Base-by-base conservation (phyloP, 2,797 vertebrate genomes). In the Galago senegalensis region DNA sequence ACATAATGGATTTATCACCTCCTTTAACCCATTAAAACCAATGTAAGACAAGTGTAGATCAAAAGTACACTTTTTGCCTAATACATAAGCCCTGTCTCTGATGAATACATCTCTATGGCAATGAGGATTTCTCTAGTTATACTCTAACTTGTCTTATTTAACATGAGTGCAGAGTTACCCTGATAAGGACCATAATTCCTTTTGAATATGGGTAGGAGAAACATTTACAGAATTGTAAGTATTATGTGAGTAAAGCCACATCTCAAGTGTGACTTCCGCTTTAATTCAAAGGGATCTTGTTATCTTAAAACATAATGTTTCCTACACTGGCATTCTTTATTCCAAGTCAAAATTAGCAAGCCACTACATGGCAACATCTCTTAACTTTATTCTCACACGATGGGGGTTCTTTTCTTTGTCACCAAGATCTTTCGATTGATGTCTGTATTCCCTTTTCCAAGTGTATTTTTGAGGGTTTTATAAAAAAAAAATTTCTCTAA, bases 131-230 rank as follows among this genome's bases (percentile, higher is more conserved):
- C 73, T 81, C 56, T 93, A 70, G 61, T 29, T 1, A 76, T 56
- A 23, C 23, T 31, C 34, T 91, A 91, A 21, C 43, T 82, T 91
- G 82, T 93, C 20, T 87, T 91, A 88, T 77, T 91, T 94, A 17
- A n/a, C 14, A 18, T 40, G 46, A n/a, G 13, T 53, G 12, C 14
- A 75, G 9, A 58, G 21, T 77, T 87, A 61, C 23, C 53, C 13
- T 77, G n/a, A 70, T 81, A 92, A 89, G 81, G 29, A 89, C 18
- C 34, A 70, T 2, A 61, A 5, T 13, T 85, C n/a, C 27, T 14
- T 83, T 43, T 63, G 23, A 56, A 58, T 7, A 76, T 63, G 77
- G 61, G 17, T 82, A 87, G 81, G 23, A 93, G 56, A 40, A 83
- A 93, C 34, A 96, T 77, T 87, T 70, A 70, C 7, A 63, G 23